Evolutionary conservation across 92 coral and sea anemone species (phyloP).

Genomic region (Actinostola sp.): DNA sequence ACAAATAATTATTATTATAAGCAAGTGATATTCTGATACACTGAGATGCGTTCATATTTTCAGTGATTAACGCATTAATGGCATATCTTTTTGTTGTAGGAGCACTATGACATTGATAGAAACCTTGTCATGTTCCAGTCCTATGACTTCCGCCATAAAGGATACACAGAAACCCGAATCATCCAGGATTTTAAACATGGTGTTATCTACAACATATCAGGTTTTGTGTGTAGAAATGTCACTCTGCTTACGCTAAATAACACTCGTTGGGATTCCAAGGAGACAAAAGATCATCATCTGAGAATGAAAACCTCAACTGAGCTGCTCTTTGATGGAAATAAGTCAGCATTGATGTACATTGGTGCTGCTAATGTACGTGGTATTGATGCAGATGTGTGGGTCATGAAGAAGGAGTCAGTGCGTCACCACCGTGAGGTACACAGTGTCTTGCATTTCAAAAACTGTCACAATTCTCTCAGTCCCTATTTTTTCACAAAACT

Average conservation of each 20-base stretch:
- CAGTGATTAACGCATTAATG: too few relatives aligned
- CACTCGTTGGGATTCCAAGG: constrained; percentile 15
- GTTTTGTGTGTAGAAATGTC: constrained; percentile 26
- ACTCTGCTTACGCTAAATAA: constrained; percentile 10
- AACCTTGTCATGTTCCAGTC: constrained; percentile 31
- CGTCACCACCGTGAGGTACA: background rate
- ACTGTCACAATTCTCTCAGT: too few relatives aligned
- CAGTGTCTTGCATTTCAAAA: too few relatives aligned
- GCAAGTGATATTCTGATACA: too few relatives aligned
- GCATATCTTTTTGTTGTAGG: constrained; percentile 27
- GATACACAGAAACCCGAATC: constrained; percentile 7
- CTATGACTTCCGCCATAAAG: constrained; percentile 31
- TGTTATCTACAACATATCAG: constrained; percentile 46
- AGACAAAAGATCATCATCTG: constrained; percentile 55
- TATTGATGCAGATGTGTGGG: constrained; percentile 76
- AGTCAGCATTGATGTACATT: constrained; percentile 45
- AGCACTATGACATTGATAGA: constrained; percentile 53
- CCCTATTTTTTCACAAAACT: too few relatives aligned
- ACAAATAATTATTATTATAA: too few relatives aligned
- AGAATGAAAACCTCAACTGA: constrained; percentile 70
- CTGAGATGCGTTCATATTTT: too few relatives aligned
- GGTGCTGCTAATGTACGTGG: constrained; percentile 72
- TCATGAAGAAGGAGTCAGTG: constrained; percentile 15
- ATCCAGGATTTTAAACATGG: constrained; percentile 78
- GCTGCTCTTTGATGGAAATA: constrained; percentile 22